Evolutionary conservation across 2,113 vertebrate species (phyloP).

Genomic region (Gracilinanus agilis): DNA sequence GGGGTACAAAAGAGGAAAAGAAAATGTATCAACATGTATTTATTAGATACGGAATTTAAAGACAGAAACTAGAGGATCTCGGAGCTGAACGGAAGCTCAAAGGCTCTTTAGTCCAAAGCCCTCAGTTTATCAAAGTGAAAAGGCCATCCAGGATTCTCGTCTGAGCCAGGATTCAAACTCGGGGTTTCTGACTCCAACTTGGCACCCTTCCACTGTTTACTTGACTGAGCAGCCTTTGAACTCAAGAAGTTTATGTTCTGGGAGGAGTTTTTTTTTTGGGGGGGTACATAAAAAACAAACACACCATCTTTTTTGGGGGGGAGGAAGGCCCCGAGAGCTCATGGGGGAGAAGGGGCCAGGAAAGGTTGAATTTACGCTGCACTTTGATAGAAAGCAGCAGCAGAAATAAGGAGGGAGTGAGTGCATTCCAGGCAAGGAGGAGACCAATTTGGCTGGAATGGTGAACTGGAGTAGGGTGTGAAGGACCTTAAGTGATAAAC

Average conservation of each 20-base stretch:
- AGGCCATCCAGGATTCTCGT: not conserved
- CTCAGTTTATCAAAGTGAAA: not conserved
- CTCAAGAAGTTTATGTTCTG: not conserved
- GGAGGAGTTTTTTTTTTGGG: too few relatives aligned
- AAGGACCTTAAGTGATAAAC: not conserved
- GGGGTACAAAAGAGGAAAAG: not conserved
- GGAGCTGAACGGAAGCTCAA: not conserved
- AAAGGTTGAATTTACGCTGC: not conserved
- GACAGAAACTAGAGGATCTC: not conserved
- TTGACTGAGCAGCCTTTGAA: not conserved
- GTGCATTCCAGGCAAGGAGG: not conserved
- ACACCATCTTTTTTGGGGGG: not conserved
- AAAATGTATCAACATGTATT: not conserved
- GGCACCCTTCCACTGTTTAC: not conserved
- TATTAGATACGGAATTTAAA: not conserved
- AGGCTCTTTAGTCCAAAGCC: too few relatives aligned
- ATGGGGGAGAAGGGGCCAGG: not conserved
- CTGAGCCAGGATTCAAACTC: not conserved
- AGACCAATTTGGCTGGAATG: not conserved
- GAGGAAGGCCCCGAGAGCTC: not conserved
- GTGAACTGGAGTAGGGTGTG: not conserved
- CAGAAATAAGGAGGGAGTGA: not conserved
- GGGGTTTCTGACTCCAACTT: not conserved
- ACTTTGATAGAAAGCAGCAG: not conserved
- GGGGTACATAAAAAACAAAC: not conserved